Base-by-base conservation (phyloP, 2,113 vertebrate species). In the Nymphicus hollandicus region DNA sequence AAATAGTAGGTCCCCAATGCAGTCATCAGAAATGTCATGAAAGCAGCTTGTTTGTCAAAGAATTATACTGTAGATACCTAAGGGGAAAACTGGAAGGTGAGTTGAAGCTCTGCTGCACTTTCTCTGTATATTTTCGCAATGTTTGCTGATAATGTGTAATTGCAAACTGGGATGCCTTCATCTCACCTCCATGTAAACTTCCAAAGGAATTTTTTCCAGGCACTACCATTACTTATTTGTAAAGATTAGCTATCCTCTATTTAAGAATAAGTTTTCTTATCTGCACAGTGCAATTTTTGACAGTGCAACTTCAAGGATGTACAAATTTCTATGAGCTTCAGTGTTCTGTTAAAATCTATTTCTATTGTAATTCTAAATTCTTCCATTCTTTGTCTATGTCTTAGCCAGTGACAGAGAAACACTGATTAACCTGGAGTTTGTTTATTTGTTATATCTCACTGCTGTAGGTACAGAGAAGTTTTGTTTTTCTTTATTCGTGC, bases 1-100 rank as follows among this genome's bases (percentile, higher is more conserved):
- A 55, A 5, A 2, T 10, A 27, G 9, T 39, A 19, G 4, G 17
- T 31, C 13, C 18, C 19, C 10, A 65, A 1, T 5, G 2, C 4
- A 64, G 31, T 37, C 7, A 52, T 35, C 11, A 29, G 6, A 53
- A 82, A 53, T 9, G 4, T 50, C 22, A 27, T 33, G 29, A 70
- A 80, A 71, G 2, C 23, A 77, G 13, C 13, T 69, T 60, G 7
- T 55, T 73, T 72, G 28, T 52, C 13, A 61, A 68, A 46, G 44
- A 33, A 2, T 19, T 3, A 6, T 43, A 6, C 27, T 35, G 2
- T 55, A 13, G 22, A 79, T 25, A 22, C 2, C 4, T 17, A 55
- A 72, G 0, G 4, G 18, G 18, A 63, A 68, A 86, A 43, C 8
- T 43, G n/a, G 41, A 73, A 61, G 14, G 22, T 29, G 14, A 37